Evolutionary conservation across 1,140 invertebrate genomes (phyloP).

Genomic region (Dendroctonus ponderosae): DNA sequence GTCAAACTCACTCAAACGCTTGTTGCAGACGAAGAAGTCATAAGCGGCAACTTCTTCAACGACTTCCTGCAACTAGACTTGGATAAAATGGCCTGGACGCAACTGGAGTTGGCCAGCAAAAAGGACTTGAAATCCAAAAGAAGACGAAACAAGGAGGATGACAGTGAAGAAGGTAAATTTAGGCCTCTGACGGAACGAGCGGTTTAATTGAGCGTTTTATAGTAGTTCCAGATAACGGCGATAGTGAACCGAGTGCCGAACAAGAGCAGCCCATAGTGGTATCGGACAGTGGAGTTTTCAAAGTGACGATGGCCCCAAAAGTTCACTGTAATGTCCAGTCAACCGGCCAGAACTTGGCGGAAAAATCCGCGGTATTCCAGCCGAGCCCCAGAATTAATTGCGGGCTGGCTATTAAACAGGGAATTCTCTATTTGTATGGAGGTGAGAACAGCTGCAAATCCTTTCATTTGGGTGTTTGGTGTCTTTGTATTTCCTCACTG

Average conservation of each 20-base stretch:
- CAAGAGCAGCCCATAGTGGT: constrained; percentile 20
- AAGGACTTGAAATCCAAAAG: constrained; percentile 49
- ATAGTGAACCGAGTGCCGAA: too few species aligned
- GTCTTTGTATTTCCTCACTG: too few species aligned
- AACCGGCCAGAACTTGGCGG: constrained; percentile 13
- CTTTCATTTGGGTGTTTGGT: too few species aligned
- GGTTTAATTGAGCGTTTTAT: too few species aligned
- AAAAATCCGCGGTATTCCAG: constrained; percentile 51
- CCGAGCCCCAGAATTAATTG: constrained; percentile 80
- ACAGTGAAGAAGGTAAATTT: background rate
- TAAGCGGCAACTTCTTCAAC: constrained; percentile 79
- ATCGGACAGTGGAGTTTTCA: constrained; percentile 70
- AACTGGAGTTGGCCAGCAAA: constrained; percentile 56
- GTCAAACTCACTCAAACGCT: background rate
- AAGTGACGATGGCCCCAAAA: constrained; percentile 59
- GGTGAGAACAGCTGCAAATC: constrained; percentile 45
- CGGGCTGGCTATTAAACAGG: constrained; percentile 74
- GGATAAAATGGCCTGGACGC: constrained; percentile 71
- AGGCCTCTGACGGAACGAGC: too few species aligned
- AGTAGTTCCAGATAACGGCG: too few species aligned
- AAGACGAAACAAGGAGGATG: constrained; percentile 51
- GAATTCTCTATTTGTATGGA: constrained; percentile 81
- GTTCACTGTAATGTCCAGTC: constrained; percentile 30
- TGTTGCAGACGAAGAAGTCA: constrained; percentile 67
- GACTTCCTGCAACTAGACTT: constrained; percentile 78